phyloP scores from a whole-genome alignment of 2,113 vertebrate genomes.

The Phyllostomus discolor region DNA sequence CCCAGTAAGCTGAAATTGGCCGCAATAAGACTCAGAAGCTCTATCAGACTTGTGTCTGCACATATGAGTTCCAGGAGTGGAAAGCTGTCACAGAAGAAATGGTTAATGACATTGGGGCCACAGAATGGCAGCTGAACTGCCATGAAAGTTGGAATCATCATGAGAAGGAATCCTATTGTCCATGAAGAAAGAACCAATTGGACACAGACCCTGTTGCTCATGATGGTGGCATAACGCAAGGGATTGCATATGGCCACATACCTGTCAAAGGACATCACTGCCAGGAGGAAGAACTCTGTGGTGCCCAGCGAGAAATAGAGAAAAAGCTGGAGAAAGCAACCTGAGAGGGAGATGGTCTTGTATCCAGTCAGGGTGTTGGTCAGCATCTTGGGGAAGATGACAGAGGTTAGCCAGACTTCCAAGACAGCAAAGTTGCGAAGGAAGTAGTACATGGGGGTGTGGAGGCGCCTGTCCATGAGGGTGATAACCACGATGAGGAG shows the following conservation, averaged over 20 bases:
- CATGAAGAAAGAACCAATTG: slow-evolving; percentile 55
- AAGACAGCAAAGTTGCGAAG: slow-evolving; percentile 64
- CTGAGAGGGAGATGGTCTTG: slow-evolving; percentile 21
- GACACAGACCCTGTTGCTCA: slow-evolving; percentile 65
- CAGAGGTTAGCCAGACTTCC: slow-evolving; percentile 57
- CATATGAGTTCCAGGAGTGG: slow-evolving; percentile 56
- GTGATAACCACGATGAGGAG: slow-evolving; percentile 61
- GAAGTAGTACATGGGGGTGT: slow-evolving; percentile 73
- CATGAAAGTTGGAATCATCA: slow-evolving; percentile 2
- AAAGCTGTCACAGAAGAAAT: slow-evolving; percentile 73
- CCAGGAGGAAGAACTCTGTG: slow-evolving; percentile 66
- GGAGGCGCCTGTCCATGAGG: slow-evolving; percentile 45
- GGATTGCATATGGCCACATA: slow-evolving; percentile 73
- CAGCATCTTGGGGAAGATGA: slow-evolving; percentile 66
- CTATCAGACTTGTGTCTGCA: slow-evolving; percentile 39
- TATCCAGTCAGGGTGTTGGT: slow-evolving; percentile 27
- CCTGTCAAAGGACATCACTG: slow-evolving; percentile 74
- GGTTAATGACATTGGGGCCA: slow-evolving; percentile 60
- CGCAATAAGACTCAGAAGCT: not conserved
- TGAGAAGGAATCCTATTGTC: slow-evolving; percentile 31
- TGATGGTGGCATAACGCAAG: slow-evolving; percentile 57
- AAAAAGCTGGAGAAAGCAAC: slow-evolving; percentile 64
- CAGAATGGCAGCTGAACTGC: slow-evolving; percentile 53
- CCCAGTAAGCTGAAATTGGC: slow-evolving; percentile 50
- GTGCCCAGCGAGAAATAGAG: slow-evolving; percentile 67